Evolutionary conservation across 2,797 vertebrate species (phyloP), one percentile per base, ranked within the genome.

Genomic region (Channa striata): DNA sequence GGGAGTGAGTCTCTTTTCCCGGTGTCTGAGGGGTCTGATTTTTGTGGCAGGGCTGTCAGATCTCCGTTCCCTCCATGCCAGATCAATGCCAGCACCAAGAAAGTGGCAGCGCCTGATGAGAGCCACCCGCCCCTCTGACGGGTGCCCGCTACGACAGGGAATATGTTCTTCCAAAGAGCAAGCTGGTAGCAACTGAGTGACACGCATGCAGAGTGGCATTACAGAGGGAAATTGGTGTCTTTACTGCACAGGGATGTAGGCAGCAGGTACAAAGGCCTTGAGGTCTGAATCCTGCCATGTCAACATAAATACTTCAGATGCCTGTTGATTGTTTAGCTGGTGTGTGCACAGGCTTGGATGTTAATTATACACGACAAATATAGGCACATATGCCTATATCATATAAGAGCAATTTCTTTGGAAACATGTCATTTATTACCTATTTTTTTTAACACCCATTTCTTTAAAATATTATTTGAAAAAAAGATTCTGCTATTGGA

Each of bases 11-110:
- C 80, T 81, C 56, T 77, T 65, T 84, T 74, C 77, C 59, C 42
- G 68, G 58, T 42, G 14, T 87, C 90, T 93, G 94, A 96, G 92
- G 92, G 93, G 90, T 79, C 93, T 96, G 94, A 98, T 99, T 96
- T 93, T 94, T 96, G 94, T 98, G 97, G 96, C 97, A 95, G 94
- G 91, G 90, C 96, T 99, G 98, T 99, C 98, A 98, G 95, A 95
- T 96, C 93, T 95, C 91, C 51, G 93, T 95, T 94, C 85, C 93
- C 92, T 84, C 95, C 79, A 82, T 44, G 85, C 77, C 88, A 94
- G 92, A 91, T 91, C 91, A 94, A 89, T 92, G 92, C 94, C 93
- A 94, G 93, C 93, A 94, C 94, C 90, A 90, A 92, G 94, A 94
- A 95, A 94, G 94, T 95, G 96, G 95, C 96, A 96, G 93, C 85